Conservation (phyloP, 2,888 invertebrate genomes). For the Thera obeliscata region DNA sequence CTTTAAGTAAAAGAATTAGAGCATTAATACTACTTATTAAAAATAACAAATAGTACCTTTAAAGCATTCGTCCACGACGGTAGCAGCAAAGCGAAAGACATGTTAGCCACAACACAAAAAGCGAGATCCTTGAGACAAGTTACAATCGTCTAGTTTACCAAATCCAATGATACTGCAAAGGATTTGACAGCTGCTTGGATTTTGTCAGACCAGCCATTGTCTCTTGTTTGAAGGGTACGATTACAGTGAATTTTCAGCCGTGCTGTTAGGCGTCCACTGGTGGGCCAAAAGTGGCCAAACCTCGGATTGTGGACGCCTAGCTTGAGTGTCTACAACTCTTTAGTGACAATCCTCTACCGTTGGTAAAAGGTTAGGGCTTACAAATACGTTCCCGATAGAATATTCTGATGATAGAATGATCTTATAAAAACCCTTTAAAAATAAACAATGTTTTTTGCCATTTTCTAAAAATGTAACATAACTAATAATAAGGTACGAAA, state of each 20-base stretch:
- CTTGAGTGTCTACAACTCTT: slow-evolving; percentile 41
- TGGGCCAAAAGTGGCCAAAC: not conserved
- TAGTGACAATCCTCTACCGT: slow-evolving; percentile 60
- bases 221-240: slow-evolving; percentile 41
- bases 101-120: slow-evolving; percentile 79
- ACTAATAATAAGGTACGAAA: not conserved
- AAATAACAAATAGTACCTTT: slow-evolving; percentile 71
- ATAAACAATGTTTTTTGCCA: not conserved
- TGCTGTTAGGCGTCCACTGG: slow-evolving; percentile 4
- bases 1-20: slow-evolving; percentile 56
- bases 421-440: not conserved
- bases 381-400: slow-evolving; percentile 27
- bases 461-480: not conserved
- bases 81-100: slow-evolving; percentile 81
- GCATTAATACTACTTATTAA: slow-evolving; percentile 57
- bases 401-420: not conserved
- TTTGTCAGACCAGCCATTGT: slow-evolving; percentile 7
- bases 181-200: slow-evolving; percentile 1
- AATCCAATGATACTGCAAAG: not conserved
- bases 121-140: slow-evolving; percentile 50
- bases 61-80: slow-evolving; percentile 78
- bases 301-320: not conserved
- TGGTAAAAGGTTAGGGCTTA: slow-evolving; percentile 54
- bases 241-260: slow-evolving; percentile 54
- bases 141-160: slow-evolving; percentile 10